A percentile compares a stretch with the other conserved stretches of the same genome.
These are phyloP conservation scores for Sylvietta virens DNA, from an alignment of 2,113 vertebrate genomes.

Conservation along the genomic window DNA sequence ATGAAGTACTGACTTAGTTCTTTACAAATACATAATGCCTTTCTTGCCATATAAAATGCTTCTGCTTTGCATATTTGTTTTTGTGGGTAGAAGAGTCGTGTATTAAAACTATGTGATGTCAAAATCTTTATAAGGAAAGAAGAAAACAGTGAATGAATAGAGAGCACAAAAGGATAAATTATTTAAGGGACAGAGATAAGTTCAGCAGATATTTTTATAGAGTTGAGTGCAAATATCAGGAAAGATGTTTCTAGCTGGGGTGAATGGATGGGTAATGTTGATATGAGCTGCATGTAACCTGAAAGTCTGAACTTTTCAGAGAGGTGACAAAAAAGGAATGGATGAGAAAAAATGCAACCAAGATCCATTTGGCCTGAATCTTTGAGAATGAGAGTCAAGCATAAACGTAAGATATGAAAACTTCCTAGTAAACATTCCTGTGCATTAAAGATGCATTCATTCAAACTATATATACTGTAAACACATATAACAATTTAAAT, in stretches of 20 bases:
- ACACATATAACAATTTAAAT: not conserved
- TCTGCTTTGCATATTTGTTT: not conserved
- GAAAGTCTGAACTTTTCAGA: not conserved
- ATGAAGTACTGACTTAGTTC: not conserved
- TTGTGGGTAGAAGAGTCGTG: fast-evolving
- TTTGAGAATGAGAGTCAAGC: not conserved
- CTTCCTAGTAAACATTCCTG: not conserved
- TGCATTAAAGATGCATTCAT: not conserved
- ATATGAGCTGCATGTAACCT: not conserved
- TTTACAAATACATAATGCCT: not conserved
- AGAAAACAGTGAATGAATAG: not conserved
- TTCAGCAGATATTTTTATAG: not conserved
- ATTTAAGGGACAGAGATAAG: not conserved
- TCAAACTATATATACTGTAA: not conserved
- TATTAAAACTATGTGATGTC: not conserved
- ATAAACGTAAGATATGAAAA: not conserved
- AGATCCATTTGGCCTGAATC: not conserved
- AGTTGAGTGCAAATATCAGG: not conserved
- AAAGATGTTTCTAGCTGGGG: not conserved
- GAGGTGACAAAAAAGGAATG: not conserved
- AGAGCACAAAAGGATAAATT: not conserved
- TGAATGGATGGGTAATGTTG: not conserved
- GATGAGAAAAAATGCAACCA: not conserved
- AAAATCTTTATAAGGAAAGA: not conserved
- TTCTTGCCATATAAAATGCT: not conserved